Conservation (phyloP, 2,888 invertebrate species). For the Incurvaria masculella region DNA sequence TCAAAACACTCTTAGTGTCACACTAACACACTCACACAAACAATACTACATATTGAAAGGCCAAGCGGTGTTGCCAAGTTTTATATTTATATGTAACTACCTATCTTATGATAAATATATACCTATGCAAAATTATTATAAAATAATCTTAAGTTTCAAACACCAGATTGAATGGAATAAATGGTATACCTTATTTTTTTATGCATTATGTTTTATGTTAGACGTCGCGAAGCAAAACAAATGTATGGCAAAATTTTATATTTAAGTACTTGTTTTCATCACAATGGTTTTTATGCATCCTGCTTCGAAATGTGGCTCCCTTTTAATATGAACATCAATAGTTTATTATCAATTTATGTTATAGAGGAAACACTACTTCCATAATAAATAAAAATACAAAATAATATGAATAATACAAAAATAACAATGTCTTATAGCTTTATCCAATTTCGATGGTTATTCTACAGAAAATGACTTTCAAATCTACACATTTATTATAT, state of each 20-base stretch:
- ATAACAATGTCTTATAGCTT: not conserved
- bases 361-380: no score
- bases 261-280: no score
- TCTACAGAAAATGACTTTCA: not conserved
- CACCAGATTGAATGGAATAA: no score
- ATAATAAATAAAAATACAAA: conserved; percentile 7
- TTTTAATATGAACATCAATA: no score
- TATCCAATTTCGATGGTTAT: not conserved
- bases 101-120: not conserved
- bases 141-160: not conserved
- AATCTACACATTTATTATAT: not conserved
- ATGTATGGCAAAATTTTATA: no score
- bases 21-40: not conserved
- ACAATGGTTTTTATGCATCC: no score
- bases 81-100: conserved; percentile 15
- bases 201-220: no score
- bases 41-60: conserved; percentile 44
- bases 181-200: no score
- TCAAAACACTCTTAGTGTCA: not conserved
- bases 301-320: no score
- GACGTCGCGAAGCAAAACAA: no score
- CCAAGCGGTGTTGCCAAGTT: conserved; percentile 56
- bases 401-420: conserved; percentile 14
- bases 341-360: no score
- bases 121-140: conserved; percentile 7